Evolutionary conservation across 2,888 invertebrate genomes (phyloP).

Genomic region (Tyria jacobaeae): DNA sequence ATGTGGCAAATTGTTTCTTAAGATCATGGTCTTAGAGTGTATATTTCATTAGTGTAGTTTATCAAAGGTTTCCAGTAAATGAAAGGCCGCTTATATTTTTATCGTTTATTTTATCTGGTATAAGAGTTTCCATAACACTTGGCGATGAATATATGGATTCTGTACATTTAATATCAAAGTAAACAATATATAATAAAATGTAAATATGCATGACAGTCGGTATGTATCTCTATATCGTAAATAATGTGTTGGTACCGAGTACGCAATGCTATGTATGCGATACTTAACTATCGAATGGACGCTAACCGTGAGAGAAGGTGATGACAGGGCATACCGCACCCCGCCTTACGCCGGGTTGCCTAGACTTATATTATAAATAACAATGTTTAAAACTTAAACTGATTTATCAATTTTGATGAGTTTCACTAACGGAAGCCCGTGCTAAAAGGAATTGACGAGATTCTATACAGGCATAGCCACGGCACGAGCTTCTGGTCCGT

Average conservation of each 20-base stretch:
- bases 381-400: no score
- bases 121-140: slow-evolving; percentile 81
- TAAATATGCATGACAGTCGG: slow-evolving; percentile 62
- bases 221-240: slow-evolving; percentile 71
- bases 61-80: slow-evolving; percentile 54
- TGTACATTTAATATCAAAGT: slow-evolving; percentile 83
- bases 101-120: slow-evolving; percentile 80
- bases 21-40: background rate
- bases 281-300: slow-evolving; percentile 71
- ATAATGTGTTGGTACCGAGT: slow-evolving; percentile 78
- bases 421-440: no score
- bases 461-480: background rate
- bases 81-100: slow-evolving; percentile 61
- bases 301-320: slow-evolving; percentile 52
- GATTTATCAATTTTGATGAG: no score
- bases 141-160: slow-evolving; percentile 78
- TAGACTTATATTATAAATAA: background rate
- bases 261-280: slow-evolving; percentile 63
- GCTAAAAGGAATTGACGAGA: background rate
- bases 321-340: slow-evolving; percentile 24
- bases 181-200: slow-evolving; percentile 80
- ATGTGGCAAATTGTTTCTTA: slow-evolving; percentile 43
- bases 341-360: slow-evolving; percentile 4
- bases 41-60: slow-evolving; percentile 17
- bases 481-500: background rate